Base-by-base conservation (phyloP, 2,888 invertebrate genomes). In the Melieria picta region DNA sequence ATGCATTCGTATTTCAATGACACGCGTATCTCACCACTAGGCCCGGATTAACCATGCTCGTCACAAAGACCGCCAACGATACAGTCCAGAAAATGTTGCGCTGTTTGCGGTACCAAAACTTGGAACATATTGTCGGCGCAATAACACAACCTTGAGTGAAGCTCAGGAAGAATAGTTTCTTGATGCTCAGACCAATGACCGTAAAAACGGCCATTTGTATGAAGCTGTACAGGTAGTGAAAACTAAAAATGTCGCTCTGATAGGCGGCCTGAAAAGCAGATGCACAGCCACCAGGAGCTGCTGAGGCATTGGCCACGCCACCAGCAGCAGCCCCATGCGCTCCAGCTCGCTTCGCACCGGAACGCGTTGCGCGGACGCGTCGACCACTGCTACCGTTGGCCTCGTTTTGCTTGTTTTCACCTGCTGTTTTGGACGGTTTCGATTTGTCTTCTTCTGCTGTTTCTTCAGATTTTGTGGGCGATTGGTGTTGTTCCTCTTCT, bases 171-270 rank as follows among this genome's bases (percentile, higher is more conserved):
- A 86, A 86, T 47, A 86, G 77, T 75, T 86, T 86, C 69, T 81
- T 84, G 57, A 86, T 80, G 67, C 80, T 78, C 30, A 86, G 79
- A 4, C 86, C 86, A 52, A 86, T 77, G 4, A 83, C 67, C 0
- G 81, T 79, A 83, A 92, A 96, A 52, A 92, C 92, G 50, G 88
- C 85, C 85, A 92, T 88, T 82, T 95, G 95, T 9, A 92, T 87
- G 46, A 93, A 84, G 82, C 92, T 93, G 83, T 93, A 96, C 69
- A 92, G 89, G 48, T 86, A 87, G 72, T 85, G 83, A 71, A 83
- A 79, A 74, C 79, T 80, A 13, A 80, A 74, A 61, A 81, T 69
- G 67, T 80, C 78, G n/a, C 13, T 56, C 9, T 69, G 13, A 56
- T 47, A 63, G 42, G 47, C 47, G 43, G 50, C 52, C 11, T 30